These are phyloP conservation scores for Dorcus hopei DNA, from an alignment of 2,888 invertebrate genomes.

Conservation along the genomic window DNA sequence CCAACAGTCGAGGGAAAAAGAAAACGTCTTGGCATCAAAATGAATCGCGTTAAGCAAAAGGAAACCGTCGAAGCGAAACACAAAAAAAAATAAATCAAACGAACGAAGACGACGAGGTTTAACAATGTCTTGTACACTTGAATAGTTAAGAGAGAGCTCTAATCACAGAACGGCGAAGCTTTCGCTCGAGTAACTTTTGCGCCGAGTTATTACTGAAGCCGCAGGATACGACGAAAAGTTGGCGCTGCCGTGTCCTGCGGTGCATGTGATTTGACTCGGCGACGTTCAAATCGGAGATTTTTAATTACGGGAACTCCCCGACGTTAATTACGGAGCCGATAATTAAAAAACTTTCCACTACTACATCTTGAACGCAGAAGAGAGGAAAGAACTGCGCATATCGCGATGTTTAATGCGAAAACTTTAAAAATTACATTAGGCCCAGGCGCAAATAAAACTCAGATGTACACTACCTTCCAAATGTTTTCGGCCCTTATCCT, in stretches of 20 bases:
- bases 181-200: not conserved
- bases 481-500: no score
- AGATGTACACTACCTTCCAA: not conserved
- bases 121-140: not conserved
- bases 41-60: no score
- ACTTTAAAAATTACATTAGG: not conserved
- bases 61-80: no score
- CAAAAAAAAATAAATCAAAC: no score
- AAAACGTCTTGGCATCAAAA: no score
- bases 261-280: not conserved
- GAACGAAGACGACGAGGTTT: no score
- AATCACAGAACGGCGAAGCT: not conserved
- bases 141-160: not conserved
- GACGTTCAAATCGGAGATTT: not conserved
- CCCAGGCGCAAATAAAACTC: not conserved
- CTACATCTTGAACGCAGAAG: not conserved
- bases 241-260: not conserved
- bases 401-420: not conserved
- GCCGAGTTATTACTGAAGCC: not conserved
- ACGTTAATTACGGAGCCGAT: not conserved
- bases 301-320: not conserved
- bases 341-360: slow-evolving; percentile 1
- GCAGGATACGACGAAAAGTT: not conserved
- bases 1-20: no score
- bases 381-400: not conserved